Evolutionary conservation across 2,113 vertebrate genomes (phyloP), one percentile per base, ranked within the genome.

Genomic region (Maccullochella peelii): DNA sequence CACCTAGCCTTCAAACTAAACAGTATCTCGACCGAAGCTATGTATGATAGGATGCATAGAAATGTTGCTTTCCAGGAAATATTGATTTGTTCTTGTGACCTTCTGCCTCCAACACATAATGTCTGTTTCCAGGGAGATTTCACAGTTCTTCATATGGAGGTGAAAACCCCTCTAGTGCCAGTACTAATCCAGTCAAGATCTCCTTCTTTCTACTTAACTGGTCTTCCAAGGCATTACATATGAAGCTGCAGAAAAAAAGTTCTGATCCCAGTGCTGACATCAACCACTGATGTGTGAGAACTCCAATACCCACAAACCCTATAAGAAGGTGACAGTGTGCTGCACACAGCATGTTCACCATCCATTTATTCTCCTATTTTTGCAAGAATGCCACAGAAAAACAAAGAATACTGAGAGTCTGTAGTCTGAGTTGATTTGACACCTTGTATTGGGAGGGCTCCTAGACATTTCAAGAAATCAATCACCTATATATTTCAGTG

Each of bases 61-160:
- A 76, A 66, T 55, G 63, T 58, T 47, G 38, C 50, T 58, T 68
- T 25, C 8, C 58, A 58, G 63, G 5, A 57, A 47, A 33, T 49
- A 58, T 20, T 59, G 63, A 59, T 69, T 78, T 69, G 40, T 59
- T 59, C 40, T 58, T 36, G 14, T 47, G 65, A 78, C 63, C 76
- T 78, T 25, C 76, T 44, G 75, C 38, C 55, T 77, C 18, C 44
- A 20, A 44, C 18, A 55, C 62, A 44, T 55, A 23, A 30, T 21
- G 58, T 63, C 12, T 50, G 21, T 75, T 49, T 50, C 42, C 61
- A 54, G 14, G 55, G 54, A 68, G 52, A 68, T 36, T 33, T 78
- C 54, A 59, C 40, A 49, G 65, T 65, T 58, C 25, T 57, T 55
- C 38, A 47, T 44, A 68, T 25, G 27, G 52, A 30, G 20, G 8